Conservation (phyloP, 2,888 invertebrate species). For the Hylaea fasciaria region DNA sequence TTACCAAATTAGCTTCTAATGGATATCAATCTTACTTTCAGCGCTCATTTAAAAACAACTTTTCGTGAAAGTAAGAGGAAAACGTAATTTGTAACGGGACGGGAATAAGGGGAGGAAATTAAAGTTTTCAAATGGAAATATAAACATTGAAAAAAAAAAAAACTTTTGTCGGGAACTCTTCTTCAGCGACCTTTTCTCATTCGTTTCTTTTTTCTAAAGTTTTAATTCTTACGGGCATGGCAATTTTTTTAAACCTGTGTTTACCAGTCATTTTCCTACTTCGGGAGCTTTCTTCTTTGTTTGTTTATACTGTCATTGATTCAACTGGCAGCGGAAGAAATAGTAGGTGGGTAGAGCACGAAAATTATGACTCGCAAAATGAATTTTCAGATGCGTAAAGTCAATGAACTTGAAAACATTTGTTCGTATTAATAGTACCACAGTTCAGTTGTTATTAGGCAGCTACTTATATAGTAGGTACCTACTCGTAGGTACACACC, state of each 20-base stretch:
- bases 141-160: conserved; percentile 52
- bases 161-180: conserved; percentile 22
- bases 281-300: too few species aligned
- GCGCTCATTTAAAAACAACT: conserved; percentile 63
- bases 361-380: not conserved
- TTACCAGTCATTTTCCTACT: not conserved
- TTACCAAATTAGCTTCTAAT: conserved; percentile 66
- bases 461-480: not conserved
- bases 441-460: too few species aligned
- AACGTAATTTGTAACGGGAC: conserved; percentile 67
- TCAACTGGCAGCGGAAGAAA: too few species aligned
- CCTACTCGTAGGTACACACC: not conserved
- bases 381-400: not conserved
- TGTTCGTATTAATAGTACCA: too few species aligned
- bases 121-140: conserved; percentile 59
- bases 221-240: not conserved
- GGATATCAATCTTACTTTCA: conserved; percentile 69
- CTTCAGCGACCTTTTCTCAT: conserved; percentile 3
- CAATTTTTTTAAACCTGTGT: not conserved
- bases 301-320: too few species aligned
- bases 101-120: conserved; percentile 65
- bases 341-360: too few species aligned
- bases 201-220: conserved; percentile 12
- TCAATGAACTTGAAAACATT: conserved; percentile 7
- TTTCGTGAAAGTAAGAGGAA: conserved; percentile 57